Evolutionary conservation across 2,888 invertebrate genomes (phyloP).

Genomic region (Heliconius ethilla): DNA sequence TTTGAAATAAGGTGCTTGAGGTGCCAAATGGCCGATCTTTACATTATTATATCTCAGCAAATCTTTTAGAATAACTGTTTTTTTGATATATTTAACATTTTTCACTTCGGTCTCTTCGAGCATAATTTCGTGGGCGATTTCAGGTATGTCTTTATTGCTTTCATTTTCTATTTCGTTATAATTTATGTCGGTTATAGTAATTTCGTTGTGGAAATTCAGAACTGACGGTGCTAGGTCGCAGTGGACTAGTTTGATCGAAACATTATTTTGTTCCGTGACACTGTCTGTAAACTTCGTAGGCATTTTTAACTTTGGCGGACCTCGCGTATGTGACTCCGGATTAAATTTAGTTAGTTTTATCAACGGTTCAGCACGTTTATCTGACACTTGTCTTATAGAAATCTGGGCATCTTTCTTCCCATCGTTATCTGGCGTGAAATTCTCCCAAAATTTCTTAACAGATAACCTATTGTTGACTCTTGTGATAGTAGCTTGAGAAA

Average conservation of each 20-base stretch:
- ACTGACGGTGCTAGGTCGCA: slow-evolving; percentile 22
- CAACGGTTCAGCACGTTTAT: slow-evolving; percentile 39
- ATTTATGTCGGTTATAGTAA: slow-evolving; percentile 23
- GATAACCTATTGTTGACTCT: slow-evolving; percentile 54
- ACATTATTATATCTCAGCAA: slow-evolving; percentile 54
- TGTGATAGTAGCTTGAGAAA: slow-evolving; percentile 52
- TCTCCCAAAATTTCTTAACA: slow-evolving; percentile 69
- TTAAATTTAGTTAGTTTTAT: slow-evolving; percentile 63
- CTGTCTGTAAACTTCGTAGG: slow-evolving; percentile 58
- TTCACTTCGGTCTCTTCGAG: slow-evolving; percentile 57
- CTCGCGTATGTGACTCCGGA: slow-evolving; percentile 24
- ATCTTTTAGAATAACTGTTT: slow-evolving; percentile 58
- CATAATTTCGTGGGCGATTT: slow-evolving; percentile 69
- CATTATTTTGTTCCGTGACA: slow-evolving; percentile 46
- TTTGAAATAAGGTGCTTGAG: slow-evolving; percentile 68
- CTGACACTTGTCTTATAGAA: slow-evolving; percentile 49
- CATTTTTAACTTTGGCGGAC: slow-evolving; percentile 52
- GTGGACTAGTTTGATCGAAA: slow-evolving; percentile 55
- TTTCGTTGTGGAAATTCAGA: slow-evolving; percentile 20
- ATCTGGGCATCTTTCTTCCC: slow-evolving; percentile 47
- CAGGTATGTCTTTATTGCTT: slow-evolving; percentile 56
- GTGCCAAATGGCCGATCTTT: slow-evolving; percentile 62
- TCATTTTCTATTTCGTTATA: slow-evolving; percentile 43
- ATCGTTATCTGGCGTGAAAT: slow-evolving; percentile 62
- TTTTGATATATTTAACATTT: slow-evolving; percentile 47